phyloP scores from a whole-genome alignment of 2,888 invertebrate genomes.

The Drosophila mayaguana region DNA sequence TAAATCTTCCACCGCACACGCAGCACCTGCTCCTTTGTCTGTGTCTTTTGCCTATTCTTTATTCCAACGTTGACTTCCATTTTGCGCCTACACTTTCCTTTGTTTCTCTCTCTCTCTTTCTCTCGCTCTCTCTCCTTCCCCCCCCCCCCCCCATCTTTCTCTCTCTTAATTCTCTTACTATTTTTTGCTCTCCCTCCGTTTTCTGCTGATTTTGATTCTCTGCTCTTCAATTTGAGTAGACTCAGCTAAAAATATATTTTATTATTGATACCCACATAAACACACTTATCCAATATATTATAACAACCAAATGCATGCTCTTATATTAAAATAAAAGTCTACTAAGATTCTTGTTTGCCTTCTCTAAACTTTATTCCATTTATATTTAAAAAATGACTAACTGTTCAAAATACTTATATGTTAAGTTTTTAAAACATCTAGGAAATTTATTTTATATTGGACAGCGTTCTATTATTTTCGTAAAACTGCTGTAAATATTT shows the following conservation, averaged over 20 bases:
- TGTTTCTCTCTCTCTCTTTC: slow-evolving; percentile 26
- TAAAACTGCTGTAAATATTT: slow-evolving; percentile 58
- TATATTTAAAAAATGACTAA: slow-evolving; percentile 31
- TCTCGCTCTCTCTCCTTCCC: slow-evolving; percentile 9
- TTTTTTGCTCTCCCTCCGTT: slow-evolving; percentile 19
- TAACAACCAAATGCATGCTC: slow-evolving; percentile 30
- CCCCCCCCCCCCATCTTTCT: slow-evolving; percentile 17
- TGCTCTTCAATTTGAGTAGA: slow-evolving; percentile 34
- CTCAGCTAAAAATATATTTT: slow-evolving; percentile 14
- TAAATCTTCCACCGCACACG: slow-evolving; percentile 53
- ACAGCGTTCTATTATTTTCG: slow-evolving; percentile 33
- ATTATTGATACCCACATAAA: slow-evolving; percentile 15
- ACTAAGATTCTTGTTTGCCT: slow-evolving; percentile 37
- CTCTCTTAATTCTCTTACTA: slow-evolving; percentile 26
- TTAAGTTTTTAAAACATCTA: slow-evolving; percentile 29
- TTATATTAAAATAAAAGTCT: slow-evolving; percentile 14
- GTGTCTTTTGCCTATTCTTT: slow-evolving; percentile 64
- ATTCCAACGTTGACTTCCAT: slow-evolving; percentile 59
- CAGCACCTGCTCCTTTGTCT: slow-evolving; percentile 62
- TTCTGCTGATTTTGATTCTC: slow-evolving; percentile 10
- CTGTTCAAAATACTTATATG: slow-evolving; percentile 24
- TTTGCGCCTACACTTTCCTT: slow-evolving; percentile 45
- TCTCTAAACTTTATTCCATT: background rate
- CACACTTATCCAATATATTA: slow-evolving; percentile 25
- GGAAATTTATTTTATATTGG: slow-evolving; percentile 36